Base-by-base conservation (phyloP, 2,797 vertebrate species). In the Emys orbicularis region DNA sequence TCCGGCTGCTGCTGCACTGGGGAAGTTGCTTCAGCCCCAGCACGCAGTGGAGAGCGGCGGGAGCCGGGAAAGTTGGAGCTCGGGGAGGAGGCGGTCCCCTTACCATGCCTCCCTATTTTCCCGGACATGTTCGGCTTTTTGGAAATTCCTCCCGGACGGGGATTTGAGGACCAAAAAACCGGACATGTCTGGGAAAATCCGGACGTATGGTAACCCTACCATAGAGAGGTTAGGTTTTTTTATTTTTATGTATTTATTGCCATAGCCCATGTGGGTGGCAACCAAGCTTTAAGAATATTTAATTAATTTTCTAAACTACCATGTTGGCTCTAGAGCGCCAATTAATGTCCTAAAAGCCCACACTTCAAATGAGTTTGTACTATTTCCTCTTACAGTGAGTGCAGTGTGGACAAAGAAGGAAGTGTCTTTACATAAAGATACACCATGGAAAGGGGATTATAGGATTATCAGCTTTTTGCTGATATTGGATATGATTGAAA, bases 301-400 rank as follows among this genome's bases (percentile, higher is more conserved):
- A 91, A 92, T 86, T 8, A 41, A 80, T 86, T 52, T 98, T n/a
- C 88, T 92, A 49, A 92, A n/a, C 31, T 79, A 76, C 94, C 65
- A 72, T 49, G 84, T 34, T 50, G 4, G 91, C n/a, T 90, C 81
- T 86, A 47, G 88, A 79, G 34, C 89, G 57, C 59, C 72, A 84
- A 79, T 83, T 84, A 83, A n/a, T 87, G 59, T 84, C 93, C 53
- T 82, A 72, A 91, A 89, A 80, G 59, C 31, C 34, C 53, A 89
- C 84, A 56, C 18, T 88, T 93, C 77, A 25, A 90, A 88, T 88
- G 52, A 53, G 34, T 96, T 96, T 91, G 88, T 90, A 47, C 90
- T 93, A 76, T 72, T n/a, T 56, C 61, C 82, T 77, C n/a, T 87
- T 83, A 56, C 76, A 56, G 0, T 12, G 3, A 52, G 49, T 21